phyloP scores from a whole-genome alignment of 2,113 vertebrate species.

The Choloepus hoffmanni region DNA sequence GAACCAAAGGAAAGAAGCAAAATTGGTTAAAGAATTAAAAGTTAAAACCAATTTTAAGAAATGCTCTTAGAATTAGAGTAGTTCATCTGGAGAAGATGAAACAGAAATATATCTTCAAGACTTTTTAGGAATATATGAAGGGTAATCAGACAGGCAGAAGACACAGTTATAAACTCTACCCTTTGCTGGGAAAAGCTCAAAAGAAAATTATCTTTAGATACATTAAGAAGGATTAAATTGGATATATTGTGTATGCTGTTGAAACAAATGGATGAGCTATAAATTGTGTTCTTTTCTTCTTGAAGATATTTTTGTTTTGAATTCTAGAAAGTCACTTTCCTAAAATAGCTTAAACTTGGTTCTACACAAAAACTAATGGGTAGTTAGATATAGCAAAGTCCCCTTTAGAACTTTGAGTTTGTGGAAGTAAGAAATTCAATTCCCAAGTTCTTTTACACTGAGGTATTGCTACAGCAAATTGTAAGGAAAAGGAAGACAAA shows the following conservation, averaged over 20 bases:
- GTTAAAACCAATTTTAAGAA: not conserved
- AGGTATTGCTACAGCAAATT: not conserved
- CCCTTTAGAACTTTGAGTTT: not conserved
- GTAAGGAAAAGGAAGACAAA: not conserved
- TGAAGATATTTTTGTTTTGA: not conserved
- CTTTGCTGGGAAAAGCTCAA: not conserved
- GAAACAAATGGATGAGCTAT: not conserved
- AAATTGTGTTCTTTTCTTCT: not conserved
- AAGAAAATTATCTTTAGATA: not conserved
- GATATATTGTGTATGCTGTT: not conserved
- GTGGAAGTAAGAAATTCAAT: not conserved
- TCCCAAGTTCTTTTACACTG: not conserved
- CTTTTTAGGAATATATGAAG: not conserved
- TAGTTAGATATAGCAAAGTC: not conserved
- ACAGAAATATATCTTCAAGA: not conserved
- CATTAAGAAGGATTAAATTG: not conserved
- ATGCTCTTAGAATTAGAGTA: not conserved
- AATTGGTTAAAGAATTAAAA: not conserved
- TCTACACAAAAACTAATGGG: not conserved
- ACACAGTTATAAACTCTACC: not conserved
- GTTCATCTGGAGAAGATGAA: not conserved
- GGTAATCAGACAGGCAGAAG: not conserved
- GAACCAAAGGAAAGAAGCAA: not conserved
- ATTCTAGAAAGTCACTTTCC: not conserved
- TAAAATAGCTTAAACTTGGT: not conserved